A percentile compares a stretch with the other conserved stretches of the same genome.
Conservation (phyloP, 1,140 invertebrate genomes). For the Pseudomyrmex pallidus region DNA sequence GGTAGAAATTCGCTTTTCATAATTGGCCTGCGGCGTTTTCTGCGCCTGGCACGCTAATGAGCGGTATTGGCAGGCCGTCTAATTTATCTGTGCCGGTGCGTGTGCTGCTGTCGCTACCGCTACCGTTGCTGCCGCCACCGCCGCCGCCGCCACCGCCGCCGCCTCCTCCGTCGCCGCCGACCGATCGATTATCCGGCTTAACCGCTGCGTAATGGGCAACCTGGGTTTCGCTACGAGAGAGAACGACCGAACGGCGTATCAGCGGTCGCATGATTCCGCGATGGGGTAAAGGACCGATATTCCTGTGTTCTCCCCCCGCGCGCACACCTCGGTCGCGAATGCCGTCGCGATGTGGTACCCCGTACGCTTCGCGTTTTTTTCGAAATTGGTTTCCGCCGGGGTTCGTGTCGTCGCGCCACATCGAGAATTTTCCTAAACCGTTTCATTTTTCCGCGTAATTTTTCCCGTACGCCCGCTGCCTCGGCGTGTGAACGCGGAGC, state of each 20-base stretch:
- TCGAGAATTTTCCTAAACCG: constrained; percentile 48
- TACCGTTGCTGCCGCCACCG: constrained; percentile 46
- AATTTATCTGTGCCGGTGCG: constrained; percentile 69
- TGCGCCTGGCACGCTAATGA: constrained; percentile 70
- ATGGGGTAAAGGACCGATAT: constrained; percentile 52
- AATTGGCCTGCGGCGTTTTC: constrained; percentile 71
- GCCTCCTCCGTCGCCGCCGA: constrained; percentile 27
- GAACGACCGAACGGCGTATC: constrained; percentile 55
- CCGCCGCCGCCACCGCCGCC: not conserved
- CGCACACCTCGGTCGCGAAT: constrained; percentile 9
- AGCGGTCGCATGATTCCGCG: constrained; percentile 48
- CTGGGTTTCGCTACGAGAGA: constrained; percentile 64
- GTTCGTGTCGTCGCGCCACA: constrained; percentile 9
- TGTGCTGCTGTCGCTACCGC: constrained; percentile 53
- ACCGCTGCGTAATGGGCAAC: constrained; percentile 73
- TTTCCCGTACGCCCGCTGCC: constrained; percentile 26
- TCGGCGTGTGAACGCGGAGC: constrained; percentile 24
- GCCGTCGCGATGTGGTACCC: constrained; percentile 31
- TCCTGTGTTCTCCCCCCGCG: constrained; percentile 11
- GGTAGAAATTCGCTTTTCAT: constrained; percentile 67
- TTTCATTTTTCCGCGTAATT: constrained; percentile 56
- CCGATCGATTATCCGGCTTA: constrained; percentile 73
- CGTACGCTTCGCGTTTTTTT: constrained; percentile 34
- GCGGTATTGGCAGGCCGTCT: constrained; percentile 73
- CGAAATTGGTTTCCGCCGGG: constrained; percentile 57